Percentiles rank a stretch among this genome's conserved stretches.
Evolutionary conservation across 2,888 invertebrate species (phyloP).

Genomic region (Balanococcus diminutus): DNA sequence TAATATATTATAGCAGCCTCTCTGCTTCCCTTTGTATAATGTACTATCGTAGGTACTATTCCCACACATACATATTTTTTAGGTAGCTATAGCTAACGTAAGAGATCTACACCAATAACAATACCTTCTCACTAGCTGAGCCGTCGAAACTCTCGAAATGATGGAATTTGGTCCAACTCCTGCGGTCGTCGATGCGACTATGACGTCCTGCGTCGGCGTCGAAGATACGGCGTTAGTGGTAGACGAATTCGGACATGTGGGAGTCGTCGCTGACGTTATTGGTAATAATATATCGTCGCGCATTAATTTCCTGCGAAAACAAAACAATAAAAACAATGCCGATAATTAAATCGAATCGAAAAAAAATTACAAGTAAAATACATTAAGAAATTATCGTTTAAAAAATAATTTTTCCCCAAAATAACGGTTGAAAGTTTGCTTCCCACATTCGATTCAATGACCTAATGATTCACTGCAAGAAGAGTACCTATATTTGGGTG

Average conservation of each 20-base stretch:
- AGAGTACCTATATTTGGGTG: background rate
- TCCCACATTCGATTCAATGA: background rate
- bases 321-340: background rate
- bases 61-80: background rate
- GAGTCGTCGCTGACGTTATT: slow-evolving; percentile 19
- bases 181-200: background rate
- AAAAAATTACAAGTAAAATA: slow-evolving; percentile 2
- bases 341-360: background rate
- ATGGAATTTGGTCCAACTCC: background rate
- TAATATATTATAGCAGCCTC: background rate
- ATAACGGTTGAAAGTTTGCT: background rate
- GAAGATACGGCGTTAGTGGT: background rate
- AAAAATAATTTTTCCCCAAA: background rate
- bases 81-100: background rate
- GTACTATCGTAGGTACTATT: background rate
- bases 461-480: background rate
- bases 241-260: slow-evolving; percentile 7
- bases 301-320: slow-evolving; percentile 46
- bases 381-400: background rate
- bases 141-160: background rate
- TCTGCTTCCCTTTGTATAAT: background rate
- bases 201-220: background rate
- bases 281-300: slow-evolving; percentile 30
- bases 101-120: background rate
- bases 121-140: slow-evolving; percentile 21